These are phyloP conservation scores for Pelodytes ibericus DNA, from an alignment of 2,797 vertebrate species.

Conservation along the genomic window DNA sequence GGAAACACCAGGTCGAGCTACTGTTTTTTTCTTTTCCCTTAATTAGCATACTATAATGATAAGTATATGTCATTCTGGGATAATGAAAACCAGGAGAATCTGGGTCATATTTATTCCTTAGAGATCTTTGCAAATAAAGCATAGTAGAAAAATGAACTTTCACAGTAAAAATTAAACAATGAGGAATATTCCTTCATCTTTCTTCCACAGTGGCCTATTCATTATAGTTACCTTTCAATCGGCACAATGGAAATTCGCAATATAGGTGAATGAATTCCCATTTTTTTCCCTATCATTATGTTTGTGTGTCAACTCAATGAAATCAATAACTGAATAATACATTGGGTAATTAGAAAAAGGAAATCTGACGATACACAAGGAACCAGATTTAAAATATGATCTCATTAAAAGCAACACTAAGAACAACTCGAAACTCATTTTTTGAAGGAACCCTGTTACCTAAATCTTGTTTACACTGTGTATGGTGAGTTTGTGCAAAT, in stretches of 20 bases:
- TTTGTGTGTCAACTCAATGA: constrained; percentile 38
- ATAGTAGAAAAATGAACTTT: constrained; percentile 48
- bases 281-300: background rate
- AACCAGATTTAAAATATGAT: no score
- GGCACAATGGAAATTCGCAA: constrained; percentile 35
- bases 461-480: no score
- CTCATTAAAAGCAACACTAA: no score
- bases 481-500: no score
- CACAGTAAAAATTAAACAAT: constrained; percentile 59
- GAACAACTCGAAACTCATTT: no score
- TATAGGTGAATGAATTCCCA: constrained; percentile 14
- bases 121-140: constrained; percentile 56
- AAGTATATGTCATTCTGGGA: constrained; percentile 65
- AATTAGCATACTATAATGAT: constrained; percentile 67
- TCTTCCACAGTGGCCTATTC: constrained; percentile 40
- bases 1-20: constrained; percentile 62
- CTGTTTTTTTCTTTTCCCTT: constrained; percentile 65
- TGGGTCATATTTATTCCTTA: constrained; percentile 61
- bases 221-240: constrained; percentile 27
- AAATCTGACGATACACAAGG: no score
- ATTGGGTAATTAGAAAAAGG: no score
- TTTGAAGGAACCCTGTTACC: no score
- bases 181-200: constrained; percentile 56
- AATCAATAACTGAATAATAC: no score
- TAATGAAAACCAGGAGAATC: constrained; percentile 65